These are phyloP conservation scores for Anthoscopus minutus DNA, from an alignment of 2,113 vertebrate species.

Conservation along the genomic window DNA sequence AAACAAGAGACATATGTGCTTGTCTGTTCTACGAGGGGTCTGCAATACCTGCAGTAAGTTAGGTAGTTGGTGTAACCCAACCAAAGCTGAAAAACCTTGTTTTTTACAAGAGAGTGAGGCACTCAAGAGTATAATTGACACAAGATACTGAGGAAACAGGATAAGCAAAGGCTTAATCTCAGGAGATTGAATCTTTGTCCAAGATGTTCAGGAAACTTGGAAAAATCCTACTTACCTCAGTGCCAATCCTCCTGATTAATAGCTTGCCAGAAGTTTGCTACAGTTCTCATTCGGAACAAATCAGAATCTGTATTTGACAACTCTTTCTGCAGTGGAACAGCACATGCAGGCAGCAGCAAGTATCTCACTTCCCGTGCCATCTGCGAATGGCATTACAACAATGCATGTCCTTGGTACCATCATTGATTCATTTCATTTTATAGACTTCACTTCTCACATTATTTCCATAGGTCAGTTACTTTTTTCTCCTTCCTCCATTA, in stretches of 20 bases:
- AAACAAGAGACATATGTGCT: neutral
- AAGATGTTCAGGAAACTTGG: neutral
- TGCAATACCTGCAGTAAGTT: neutral
- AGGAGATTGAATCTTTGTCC: neutral
- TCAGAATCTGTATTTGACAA: neutral
- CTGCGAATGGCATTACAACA: neutral
- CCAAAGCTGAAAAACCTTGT: neutral
- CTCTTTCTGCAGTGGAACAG: neutral
- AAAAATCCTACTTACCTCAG: neutral
- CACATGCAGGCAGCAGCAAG: fast-evolving
- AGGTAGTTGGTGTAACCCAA: neutral
- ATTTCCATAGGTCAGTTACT: neutral
- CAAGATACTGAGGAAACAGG: neutral
- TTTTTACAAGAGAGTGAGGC: neutral
- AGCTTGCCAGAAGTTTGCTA: neutral
- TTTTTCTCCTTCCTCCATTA: neutral
- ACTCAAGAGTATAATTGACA: neutral
- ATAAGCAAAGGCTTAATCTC: neutral
- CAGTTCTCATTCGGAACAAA: neutral
- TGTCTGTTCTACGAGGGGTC: neutral
- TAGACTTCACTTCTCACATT: neutral
- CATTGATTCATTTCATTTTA: neutral
- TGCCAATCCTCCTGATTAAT: neutral
- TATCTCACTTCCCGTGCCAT: neutral
- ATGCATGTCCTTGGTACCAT: fast-evolving